Base-by-base conservation (phyloP, 2,113 vertebrate genomes). In the Ammospiza caudacuta region DNA sequence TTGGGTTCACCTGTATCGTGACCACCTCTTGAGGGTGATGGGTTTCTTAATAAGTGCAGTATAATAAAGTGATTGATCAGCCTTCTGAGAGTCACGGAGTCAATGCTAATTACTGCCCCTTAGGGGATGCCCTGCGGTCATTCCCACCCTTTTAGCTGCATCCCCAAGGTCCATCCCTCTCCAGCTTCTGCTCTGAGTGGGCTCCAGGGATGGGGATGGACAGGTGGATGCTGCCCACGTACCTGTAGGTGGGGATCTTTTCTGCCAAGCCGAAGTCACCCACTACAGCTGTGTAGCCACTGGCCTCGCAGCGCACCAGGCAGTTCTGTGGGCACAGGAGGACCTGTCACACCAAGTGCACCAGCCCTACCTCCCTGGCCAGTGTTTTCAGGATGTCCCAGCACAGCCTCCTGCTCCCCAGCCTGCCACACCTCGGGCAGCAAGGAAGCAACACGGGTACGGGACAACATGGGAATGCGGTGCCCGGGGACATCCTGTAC, bases 201-300 rank as follows among this genome's bases (percentile, higher is more conserved):
- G 35, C 61, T 58, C 31, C n/a, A 68, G 19, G 8, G 46, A 66
- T 43, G 31, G 58, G 33, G 72, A 80, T 9, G 3, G 88, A 31
- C 1, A 12, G 18, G n/a, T 29, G 49, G 37, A 35, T 3, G 12
- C 46, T 51, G 44, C 73, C 44, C 43, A 94, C 95, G 59, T 51
- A 99, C 98, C 99, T 99, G 97, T 99, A 99, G 57, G 98, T 98
- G 15, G 99, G 99, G 83, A 99, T 99, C 97, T 99, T 99, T 97
- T 99, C 99, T 0, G 99, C 99, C 97, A 99, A 98, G 63, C 99
- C 99, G 0, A 99, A 99, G 97, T 99, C 99, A 44, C 98, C 99
- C 81, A 99, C 99, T 27, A 99, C 99, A 39, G 98, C 99, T 0
- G 98, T 98, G 97, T 99, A 99, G 22, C 95, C 87, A 7, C 82